Percentiles rank a stretch among this genome's conserved stretches.
Evolutionary conservation across 2,797 vertebrate species (phyloP).

Genomic region (Tinamus major): DNA sequence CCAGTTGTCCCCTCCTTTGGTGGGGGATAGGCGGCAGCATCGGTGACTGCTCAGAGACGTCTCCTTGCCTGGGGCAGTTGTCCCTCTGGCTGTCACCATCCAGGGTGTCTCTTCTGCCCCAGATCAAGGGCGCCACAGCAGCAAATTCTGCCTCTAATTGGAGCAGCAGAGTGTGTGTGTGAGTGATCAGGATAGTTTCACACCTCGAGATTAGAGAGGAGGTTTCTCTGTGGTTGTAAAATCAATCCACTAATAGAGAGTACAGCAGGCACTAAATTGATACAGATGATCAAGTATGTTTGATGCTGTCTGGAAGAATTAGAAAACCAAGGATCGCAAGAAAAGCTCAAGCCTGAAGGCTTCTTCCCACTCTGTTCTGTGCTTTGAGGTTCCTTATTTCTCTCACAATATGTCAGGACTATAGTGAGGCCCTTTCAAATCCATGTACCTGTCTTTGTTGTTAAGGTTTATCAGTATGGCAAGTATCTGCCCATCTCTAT

Average conservation of each 20-base stretch:
- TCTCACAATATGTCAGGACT: neutral
- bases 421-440: neutral
- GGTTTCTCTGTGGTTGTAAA: neutral
- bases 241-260: slow-evolving; percentile 13
- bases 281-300: neutral
- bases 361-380: neutral
- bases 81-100: slow-evolving; percentile 45
- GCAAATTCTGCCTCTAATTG: slow-evolving; percentile 19
- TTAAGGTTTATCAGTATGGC: neutral
- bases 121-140: slow-evolving; percentile 24
- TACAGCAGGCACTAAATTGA: neutral
- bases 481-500: neutral
- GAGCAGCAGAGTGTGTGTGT: neutral
- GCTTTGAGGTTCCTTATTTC: neutral
- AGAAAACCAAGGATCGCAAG: neutral
- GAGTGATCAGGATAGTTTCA: slow-evolving; percentile 27
- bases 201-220: slow-evolving; percentile 51
- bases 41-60: neutral
- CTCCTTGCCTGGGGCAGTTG: slow-evolving; percentile 36
- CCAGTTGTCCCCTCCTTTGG: slow-evolving; percentile 27
- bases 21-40: slow-evolving; percentile 42
- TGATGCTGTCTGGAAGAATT: slow-evolving; percentile 12
- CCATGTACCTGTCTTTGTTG: neutral
- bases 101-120: slow-evolving; percentile 38
- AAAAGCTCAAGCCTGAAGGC: neutral